Conservation (phyloP, 2,888 invertebrate species). For the Eugnorisma glareosa region DNA sequence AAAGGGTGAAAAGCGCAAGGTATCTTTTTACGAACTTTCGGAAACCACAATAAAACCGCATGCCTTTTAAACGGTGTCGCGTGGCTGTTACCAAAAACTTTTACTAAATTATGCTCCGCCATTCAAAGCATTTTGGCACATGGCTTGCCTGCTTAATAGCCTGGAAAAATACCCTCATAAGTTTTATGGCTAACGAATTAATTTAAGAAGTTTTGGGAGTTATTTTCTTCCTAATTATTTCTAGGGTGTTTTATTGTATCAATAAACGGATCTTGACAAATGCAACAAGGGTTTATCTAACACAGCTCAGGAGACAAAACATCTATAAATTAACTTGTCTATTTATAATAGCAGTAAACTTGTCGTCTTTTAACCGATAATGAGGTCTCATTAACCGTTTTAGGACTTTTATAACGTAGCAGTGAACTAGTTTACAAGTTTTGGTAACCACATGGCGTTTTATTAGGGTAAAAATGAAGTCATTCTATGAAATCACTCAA, state of each 20-base stretch:
- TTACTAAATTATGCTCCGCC: conserved; percentile 77
- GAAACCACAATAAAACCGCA: conserved; percentile 88
- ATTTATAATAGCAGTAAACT: conserved; percentile 84
- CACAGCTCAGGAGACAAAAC: conserved; percentile 78
- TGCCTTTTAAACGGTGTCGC: conserved; percentile 82
- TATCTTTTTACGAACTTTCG: conserved; percentile 81
- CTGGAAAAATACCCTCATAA: conserved; percentile 68
- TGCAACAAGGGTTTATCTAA: conserved; percentile 75
- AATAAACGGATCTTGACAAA: conserved; percentile 80
- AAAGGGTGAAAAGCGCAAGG: conserved; percentile 77
- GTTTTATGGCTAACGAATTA: conserved; percentile 58
- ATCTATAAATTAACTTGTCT: conserved; percentile 80
- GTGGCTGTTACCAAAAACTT: conserved; percentile 81
- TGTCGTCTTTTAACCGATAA: conserved; percentile 81
- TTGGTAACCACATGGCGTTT: conserved; percentile 38
- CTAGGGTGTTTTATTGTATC: conserved; percentile 71
- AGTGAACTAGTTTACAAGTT: conserved; percentile 65
- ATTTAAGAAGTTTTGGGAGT: conserved; percentile 43
- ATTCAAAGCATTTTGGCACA: conserved; percentile 78
- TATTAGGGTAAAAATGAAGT: conserved; percentile 26
- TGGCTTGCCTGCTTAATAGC: conserved; percentile 75
- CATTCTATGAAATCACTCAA: neutral
- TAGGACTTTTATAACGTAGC: conserved; percentile 73
- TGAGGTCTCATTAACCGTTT: conserved; percentile 79
- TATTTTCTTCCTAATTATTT: conserved; percentile 50